These are phyloP conservation scores for Podarcis lilfordi DNA, from an alignment of 2,797 vertebrate genomes.

Conservation along the genomic window DNA sequence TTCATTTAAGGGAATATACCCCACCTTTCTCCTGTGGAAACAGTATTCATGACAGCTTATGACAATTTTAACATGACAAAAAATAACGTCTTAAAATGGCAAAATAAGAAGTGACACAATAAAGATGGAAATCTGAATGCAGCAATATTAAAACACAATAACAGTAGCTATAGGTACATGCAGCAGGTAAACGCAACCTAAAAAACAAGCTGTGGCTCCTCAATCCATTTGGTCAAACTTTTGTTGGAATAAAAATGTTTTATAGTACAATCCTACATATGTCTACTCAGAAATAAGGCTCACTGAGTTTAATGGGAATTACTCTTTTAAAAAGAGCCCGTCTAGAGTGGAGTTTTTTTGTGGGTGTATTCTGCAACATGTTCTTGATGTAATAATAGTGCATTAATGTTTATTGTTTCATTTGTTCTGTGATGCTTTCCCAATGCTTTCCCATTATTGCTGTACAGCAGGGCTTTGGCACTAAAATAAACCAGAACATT, in stretches of 20 bases:
- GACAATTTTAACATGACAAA: not conserved
- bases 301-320: too few relatives aligned
- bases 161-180: not conserved
- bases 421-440: too few relatives aligned
- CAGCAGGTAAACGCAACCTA: not conserved
- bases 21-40: not conserved
- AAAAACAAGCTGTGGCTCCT: not conserved
- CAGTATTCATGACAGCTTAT: not conserved
- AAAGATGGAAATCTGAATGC: not conserved
- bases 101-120: not conserved
- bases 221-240: not conserved
- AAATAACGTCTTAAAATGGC: not conserved
- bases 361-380: too few relatives aligned
- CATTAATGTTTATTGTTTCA: too few relatives aligned
- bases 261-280: not conserved
- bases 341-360: too few relatives aligned
- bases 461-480: too few relatives aligned
- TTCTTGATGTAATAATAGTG: too few relatives aligned
- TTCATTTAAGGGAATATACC: not conserved
- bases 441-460: too few relatives aligned
- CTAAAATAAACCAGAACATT: too few relatives aligned
- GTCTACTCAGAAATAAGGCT: too few relatives aligned
- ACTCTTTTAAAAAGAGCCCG: too few relatives aligned
- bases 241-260: not conserved
- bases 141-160: not conserved